These are phyloP conservation scores for Triplophysa siluroides DNA, from an alignment of 2,113 vertebrate species.

Conservation along the genomic window DNA sequence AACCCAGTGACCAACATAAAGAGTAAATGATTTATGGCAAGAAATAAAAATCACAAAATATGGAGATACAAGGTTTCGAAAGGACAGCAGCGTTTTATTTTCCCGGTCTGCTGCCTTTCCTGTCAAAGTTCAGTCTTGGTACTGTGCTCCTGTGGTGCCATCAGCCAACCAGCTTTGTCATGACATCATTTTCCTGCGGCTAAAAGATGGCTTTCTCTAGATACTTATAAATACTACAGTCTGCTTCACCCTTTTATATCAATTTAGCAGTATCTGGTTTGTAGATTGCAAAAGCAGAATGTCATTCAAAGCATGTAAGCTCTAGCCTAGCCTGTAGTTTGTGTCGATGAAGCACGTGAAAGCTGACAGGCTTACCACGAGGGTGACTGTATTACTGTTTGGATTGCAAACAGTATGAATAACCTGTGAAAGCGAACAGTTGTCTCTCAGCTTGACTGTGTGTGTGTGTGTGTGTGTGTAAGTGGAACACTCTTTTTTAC, in stretches of 20 bases:
- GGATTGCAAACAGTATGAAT: slow-evolving; percentile 52
- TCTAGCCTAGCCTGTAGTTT: slow-evolving; percentile 22
- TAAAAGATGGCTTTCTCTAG: too few relatives aligned
- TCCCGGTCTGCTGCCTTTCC: too few relatives aligned
- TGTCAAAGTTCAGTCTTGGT: too few relatives aligned
- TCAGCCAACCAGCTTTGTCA: too few relatives aligned
- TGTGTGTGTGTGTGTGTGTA: slow-evolving; percentile 26
- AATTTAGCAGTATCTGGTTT: slow-evolving; percentile 26
- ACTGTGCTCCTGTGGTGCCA: too few relatives aligned
- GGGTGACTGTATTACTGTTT: slow-evolving; percentile 33
- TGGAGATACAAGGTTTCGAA: too few relatives aligned
- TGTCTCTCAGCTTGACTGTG: slow-evolving; percentile 38
- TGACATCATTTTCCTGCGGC: too few relatives aligned
- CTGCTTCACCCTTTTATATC: neutral
- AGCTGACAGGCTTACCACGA: slow-evolving; percentile 8
- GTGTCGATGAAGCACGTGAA: slow-evolving; percentile 1
- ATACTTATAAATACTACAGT: too few relatives aligned
- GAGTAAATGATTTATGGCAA: too few relatives aligned
- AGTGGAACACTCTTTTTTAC: neutral
- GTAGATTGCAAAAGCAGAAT: slow-evolving; percentile 23
- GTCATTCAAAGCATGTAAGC: slow-evolving; percentile 32
- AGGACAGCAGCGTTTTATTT: too few relatives aligned
- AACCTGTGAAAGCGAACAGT: slow-evolving; percentile 44
- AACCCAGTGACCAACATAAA: too few relatives aligned
- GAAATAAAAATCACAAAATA: too few relatives aligned